phyloP scores from a whole-genome alignment of 2,888 invertebrate genomes.

The Caenorhabditis panamensis region DNA sequence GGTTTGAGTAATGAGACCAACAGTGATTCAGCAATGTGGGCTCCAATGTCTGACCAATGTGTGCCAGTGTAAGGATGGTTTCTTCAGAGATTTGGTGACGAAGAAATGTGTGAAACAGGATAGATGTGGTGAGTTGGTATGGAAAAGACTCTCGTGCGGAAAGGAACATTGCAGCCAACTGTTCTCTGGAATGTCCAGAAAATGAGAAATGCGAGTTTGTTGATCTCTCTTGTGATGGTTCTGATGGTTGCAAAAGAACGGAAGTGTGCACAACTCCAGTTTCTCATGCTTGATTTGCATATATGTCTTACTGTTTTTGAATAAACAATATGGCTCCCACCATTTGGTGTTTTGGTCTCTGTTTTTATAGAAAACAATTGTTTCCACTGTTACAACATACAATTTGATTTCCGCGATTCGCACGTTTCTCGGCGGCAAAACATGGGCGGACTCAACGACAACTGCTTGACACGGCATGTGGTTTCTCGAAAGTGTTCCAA shows the following conservation, averaged over 20 bases:
- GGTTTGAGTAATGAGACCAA: neutral
- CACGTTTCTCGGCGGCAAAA: constrained; percentile 15
- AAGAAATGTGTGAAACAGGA: constrained; percentile 34
- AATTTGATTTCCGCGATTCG: neutral
- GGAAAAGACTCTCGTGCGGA: neutral
- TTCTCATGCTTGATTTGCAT: no score
- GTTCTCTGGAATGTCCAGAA: constrained; percentile 23
- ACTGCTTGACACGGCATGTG: constrained; percentile 23
- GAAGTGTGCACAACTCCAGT: constrained; percentile 41
- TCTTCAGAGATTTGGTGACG: constrained; percentile 12
- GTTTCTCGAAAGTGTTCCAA: constrained; percentile 30
- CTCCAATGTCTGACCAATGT: constrained; percentile 37
- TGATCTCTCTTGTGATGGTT: constrained; percentile 29
- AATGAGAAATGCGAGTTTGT: constrained; percentile 51
- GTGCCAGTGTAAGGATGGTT: constrained; percentile 48
- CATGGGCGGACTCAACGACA: constrained; percentile 24
- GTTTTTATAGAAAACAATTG: constrained; percentile 4
- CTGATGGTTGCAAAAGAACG: constrained; percentile 24
- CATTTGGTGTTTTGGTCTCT: neutral
- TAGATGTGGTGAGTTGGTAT: constrained; percentile 15
- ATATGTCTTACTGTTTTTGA: no score
- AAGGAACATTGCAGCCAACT: constrained; percentile 14
- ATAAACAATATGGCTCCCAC: no score
- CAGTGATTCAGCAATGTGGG: constrained; percentile 14
- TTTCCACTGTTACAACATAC: neutral